A percentile compares a stretch with the other conserved stretches of the same genome.
Conservation (phyloP, 2,797 vertebrate genomes). For the Darevskia mixta region DNA sequence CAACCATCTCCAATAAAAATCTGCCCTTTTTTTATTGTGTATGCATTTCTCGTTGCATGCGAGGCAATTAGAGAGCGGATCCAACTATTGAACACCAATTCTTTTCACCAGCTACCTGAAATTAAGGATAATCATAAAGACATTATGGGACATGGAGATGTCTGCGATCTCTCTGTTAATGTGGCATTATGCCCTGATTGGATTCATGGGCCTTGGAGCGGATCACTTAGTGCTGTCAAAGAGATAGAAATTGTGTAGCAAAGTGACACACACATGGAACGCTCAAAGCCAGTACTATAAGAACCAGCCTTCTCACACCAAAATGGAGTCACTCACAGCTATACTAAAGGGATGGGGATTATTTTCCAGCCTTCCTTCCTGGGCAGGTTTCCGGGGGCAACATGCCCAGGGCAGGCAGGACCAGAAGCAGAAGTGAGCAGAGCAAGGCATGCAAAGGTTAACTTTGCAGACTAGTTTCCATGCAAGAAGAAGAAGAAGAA, state of each 20-base stretch:
- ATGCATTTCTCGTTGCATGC: not conserved
- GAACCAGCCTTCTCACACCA: not conserved
- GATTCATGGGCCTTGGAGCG: conserved; percentile 60
- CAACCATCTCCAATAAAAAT: conserved; percentile 29
- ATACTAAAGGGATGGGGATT: too few species aligned
- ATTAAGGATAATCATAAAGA: conserved; percentile 59
- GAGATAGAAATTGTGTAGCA: not conserved
- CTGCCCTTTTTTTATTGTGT: not conserved
- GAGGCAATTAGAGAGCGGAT: conserved; percentile 39
- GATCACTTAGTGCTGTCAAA: not conserved
- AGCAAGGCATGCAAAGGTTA: too few species aligned
- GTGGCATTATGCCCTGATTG: conserved; percentile 65
- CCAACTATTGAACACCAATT: conserved; percentile 24
- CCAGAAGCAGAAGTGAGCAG: too few species aligned
- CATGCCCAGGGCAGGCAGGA: too few species aligned
- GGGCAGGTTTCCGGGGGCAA: too few species aligned
- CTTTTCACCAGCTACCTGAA: conserved; percentile 24
- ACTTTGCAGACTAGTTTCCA: too few species aligned
- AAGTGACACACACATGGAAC: not conserved
- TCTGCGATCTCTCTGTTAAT: conserved; percentile 72
- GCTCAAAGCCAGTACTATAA: not conserved
- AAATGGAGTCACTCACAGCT: too few species aligned
- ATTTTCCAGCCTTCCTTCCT: too few species aligned
- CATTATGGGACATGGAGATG: conserved; percentile 67
- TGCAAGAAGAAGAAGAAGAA: too few species aligned